Evolutionary conservation across 1,140 invertebrate genomes (phyloP).

Genomic region (Ganaspis sp.): DNA sequence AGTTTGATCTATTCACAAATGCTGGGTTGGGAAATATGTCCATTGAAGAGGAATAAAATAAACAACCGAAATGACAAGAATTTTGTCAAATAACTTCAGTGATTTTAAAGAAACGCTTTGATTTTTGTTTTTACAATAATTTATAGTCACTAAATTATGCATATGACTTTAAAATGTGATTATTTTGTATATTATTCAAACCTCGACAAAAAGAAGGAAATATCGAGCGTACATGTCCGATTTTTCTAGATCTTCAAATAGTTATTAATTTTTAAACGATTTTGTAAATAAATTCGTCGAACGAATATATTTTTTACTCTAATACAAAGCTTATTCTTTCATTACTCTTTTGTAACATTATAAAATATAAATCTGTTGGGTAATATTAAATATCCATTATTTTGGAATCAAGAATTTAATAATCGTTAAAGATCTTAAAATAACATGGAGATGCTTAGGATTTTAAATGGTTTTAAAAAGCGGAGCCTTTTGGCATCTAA

Average conservation of each 20-base stretch:
- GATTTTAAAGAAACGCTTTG: not conserved
- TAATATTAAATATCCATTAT: too few species aligned
- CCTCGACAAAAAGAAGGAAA: not conserved
- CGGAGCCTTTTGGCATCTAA: too few species aligned
- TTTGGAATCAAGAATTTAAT: too few species aligned
- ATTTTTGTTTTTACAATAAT: not conserved
- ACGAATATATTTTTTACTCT: constrained; percentile 29
- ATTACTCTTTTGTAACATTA: not conserved
- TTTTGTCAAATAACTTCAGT: not conserved
- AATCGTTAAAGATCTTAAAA: too few species aligned
- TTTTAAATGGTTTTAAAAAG: too few species aligned
- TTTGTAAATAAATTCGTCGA: constrained; percentile 27
- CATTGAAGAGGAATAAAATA: not conserved
- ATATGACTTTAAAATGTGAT: not conserved
- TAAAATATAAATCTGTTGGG: not conserved
- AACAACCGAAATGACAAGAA: not conserved
- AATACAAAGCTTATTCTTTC: not conserved
- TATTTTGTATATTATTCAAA: not conserved
- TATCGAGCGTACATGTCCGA: too few species aligned
- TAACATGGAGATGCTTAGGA: too few species aligned
- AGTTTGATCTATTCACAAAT: constrained; percentile 73
- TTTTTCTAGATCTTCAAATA: not conserved
- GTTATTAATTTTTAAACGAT: constrained; percentile 4
- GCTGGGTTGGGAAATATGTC: constrained; percentile 58
- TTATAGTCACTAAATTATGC: not conserved